Evolutionary conservation across 2,113 vertebrate species (phyloP), one percentile per base, ranked within the genome.

Genomic region (Leptobrachium leishanense): DNA sequence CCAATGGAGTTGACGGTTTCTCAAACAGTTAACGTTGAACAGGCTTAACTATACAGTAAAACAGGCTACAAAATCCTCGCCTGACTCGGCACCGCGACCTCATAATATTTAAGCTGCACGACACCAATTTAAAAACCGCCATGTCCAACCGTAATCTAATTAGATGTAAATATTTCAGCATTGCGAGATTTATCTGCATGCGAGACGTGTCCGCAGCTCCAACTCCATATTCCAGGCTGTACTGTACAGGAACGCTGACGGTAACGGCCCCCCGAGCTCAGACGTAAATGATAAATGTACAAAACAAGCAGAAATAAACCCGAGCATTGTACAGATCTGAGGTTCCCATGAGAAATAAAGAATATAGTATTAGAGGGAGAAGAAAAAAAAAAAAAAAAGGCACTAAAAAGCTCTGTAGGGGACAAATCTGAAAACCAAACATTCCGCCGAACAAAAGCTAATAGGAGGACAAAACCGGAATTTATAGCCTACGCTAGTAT

Each of bases 351-450:
- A 41, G 66, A 68, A 68, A 39, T 55, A 55, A 55, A 70, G 39
- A 6, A 7, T 55, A 50, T 50, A 10, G 41, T 41, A 59, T 62
- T 62, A 15, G 20, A 31, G 20, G 20, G 20, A 31, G 20, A 31
- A 31, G 20, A 31, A 31, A 31, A 31, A 31, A 31, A 31, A 31
- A 31, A 31, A 12, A 50, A 75, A 65, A 57, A 39, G 11, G 9
- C 66, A 76, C 55, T 76, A 76, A 75, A 31, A 41, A 15, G 15
- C 46, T n/a, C 74, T 65, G 62, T 53, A 66, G 74, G 74, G 63
- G 64, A 20, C 54, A 20, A 57, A 57, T 55, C 55, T 13, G 41
- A 40, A 68, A 43, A 2, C 13, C 50, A 76, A 43, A 57, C 75
- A 59, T 20, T 12, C n/a, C 43, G 75, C 50, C 55, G 11, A 10